Evolutionary conservation across 2,888 invertebrate species (phyloP).

Genomic region (Archips crataeganus): DNA sequence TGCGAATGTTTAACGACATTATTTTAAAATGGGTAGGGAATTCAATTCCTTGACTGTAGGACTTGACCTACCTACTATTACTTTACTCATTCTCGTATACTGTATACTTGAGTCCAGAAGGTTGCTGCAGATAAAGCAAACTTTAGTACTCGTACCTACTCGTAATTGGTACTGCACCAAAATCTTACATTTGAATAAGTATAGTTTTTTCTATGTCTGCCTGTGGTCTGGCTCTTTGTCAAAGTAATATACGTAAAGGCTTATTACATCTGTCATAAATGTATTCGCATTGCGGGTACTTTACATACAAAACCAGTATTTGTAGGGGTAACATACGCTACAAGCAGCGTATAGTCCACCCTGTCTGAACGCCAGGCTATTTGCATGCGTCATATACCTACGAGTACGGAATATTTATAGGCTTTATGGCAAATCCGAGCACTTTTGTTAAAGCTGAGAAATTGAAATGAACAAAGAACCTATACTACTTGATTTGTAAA

Average conservation of each 20-base stretch:
- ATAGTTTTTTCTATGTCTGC: background rate
- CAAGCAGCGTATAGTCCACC: background rate
- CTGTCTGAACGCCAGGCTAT: constrained; percentile 2
- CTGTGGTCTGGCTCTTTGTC: background rate
- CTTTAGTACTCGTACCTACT: background rate
- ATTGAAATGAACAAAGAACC: background rate
- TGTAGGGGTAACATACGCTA: constrained; percentile 5
- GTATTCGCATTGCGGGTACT: constrained; percentile 9
- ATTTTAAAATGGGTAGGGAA: too few relatives aligned
- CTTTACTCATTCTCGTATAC: background rate
- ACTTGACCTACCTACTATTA: too few relatives aligned
- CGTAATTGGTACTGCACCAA: too few relatives aligned
- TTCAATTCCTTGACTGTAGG: too few relatives aligned
- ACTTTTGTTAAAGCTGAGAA: constrained; percentile 1
- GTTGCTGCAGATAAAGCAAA: background rate
- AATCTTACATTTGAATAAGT: too few relatives aligned
- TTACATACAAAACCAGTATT: background rate
- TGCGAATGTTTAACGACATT: too few relatives aligned
- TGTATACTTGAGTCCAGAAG: background rate
- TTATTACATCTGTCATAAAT: background rate
- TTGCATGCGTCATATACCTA: background rate
- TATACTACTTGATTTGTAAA: background rate
- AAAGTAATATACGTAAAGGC: background rate
- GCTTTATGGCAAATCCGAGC: background rate
- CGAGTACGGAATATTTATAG: background rate